phyloP scores from a whole-genome alignment of 1,140 invertebrate species.

The Pemphigus obesinymphae region DNA sequence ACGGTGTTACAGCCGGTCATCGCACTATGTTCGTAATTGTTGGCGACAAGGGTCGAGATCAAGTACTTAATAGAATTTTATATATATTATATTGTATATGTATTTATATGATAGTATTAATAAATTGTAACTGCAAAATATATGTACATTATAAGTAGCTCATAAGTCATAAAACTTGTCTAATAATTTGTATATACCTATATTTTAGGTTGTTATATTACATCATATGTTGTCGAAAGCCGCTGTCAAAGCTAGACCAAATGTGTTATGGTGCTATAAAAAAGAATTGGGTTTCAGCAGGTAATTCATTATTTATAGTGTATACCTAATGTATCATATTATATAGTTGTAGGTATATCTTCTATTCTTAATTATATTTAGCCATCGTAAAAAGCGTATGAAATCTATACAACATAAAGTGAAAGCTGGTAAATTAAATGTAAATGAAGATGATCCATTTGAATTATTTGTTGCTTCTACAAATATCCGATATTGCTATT shows the following conservation, averaged over 20 bases:
- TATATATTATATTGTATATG: background rate
- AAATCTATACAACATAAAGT: constrained; percentile 83
- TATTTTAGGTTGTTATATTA: constrained; percentile 80
- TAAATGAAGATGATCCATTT: constrained; percentile 95
- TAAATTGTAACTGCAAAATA: background rate
- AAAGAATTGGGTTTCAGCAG: constrained; percentile 91
- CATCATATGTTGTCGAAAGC: constrained; percentile 97
- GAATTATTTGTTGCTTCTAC: constrained; percentile 95
- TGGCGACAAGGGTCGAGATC: constrained; percentile 93
- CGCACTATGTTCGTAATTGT: constrained; percentile 91
- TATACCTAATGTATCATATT: no score
- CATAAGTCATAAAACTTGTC: no score
- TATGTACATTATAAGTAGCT: no score
- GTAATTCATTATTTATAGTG: no score
- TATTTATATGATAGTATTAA: no score
- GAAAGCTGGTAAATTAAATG: constrained; percentile 78
- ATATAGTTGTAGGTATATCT: no score
- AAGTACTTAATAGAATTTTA: constrained; percentile 58
- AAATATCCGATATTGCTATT: constrained; percentile 95
- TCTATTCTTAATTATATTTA: constrained; percentile 52
- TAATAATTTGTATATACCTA: background rate
- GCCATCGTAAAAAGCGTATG: constrained; percentile 90
- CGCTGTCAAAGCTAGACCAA: constrained; percentile 82
- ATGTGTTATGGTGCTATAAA: constrained; percentile 98
- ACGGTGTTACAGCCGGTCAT: constrained; percentile 84